These are phyloP conservation scores for Amphimedon queenslandica DNA, from an alignment of 37 sponge, comb jelly and placozoan species.

Conservation along the genomic window DNA sequence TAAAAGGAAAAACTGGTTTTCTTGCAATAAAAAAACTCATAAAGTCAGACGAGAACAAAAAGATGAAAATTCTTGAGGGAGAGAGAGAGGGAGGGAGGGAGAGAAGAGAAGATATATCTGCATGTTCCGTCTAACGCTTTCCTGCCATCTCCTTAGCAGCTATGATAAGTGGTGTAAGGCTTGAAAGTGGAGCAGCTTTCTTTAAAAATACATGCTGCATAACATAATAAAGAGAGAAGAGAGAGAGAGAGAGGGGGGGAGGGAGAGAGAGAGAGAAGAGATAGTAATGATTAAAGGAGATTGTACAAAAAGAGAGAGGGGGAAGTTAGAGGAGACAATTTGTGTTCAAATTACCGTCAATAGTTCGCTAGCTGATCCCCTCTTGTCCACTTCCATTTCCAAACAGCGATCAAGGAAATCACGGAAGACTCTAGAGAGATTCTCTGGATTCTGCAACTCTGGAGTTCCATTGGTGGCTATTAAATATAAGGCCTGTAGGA, in stretches of 20 bases:
- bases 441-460: constrained; percentile 94
- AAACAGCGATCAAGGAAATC: constrained; percentile 89
- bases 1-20: not conserved
- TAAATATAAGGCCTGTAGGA: constrained; percentile 88
- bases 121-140: constrained; percentile 59
- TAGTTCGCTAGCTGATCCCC: constrained; percentile 77
- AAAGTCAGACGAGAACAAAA: not conserved
- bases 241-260: constrained; percentile 18
- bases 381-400: constrained; percentile 90
- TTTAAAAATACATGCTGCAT: constrained; percentile 91
- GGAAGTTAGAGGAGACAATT: too few relatives aligned
- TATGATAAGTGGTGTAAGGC: constrained; percentile 87
- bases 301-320: not conserved
- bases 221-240: not conserved
- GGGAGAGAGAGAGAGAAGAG: constrained; percentile 13
- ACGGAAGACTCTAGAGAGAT: constrained; percentile 74
- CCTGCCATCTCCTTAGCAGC: constrained; percentile 86
- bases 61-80: not conserved
- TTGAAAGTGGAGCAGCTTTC: constrained; percentile 90
- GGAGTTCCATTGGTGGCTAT: constrained; percentile 99
- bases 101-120: too few relatives aligned
- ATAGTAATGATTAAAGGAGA: not conserved
- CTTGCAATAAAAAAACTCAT: not conserved
- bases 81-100: not conserved
- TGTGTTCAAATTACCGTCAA: constrained; percentile 43